phyloP scores from a whole-genome alignment of 2,888 invertebrate species.

The Apamea crenata region DNA sequence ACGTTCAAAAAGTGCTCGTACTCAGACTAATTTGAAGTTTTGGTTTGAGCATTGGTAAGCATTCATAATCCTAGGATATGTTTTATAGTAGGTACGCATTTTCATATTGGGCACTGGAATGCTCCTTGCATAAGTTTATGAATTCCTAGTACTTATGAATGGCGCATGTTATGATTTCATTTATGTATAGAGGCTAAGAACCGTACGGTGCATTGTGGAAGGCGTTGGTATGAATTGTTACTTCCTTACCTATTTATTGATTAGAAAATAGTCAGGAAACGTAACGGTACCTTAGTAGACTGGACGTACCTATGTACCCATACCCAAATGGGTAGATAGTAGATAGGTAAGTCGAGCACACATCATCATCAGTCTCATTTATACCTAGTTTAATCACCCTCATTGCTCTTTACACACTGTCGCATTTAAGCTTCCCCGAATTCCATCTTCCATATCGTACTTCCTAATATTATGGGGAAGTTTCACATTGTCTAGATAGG shows the following conservation, averaged over 20 bases:
- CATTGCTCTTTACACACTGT: background rate
- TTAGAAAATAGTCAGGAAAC: background rate
- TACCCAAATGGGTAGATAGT: background rate
- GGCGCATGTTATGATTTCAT: conserved; percentile 39
- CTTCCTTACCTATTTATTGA: conserved; percentile 10
- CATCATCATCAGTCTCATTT: background rate
- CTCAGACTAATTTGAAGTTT: background rate
- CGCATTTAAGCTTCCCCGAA: background rate
- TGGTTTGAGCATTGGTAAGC: background rate
- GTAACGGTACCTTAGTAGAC: background rate
- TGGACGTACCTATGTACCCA: background rate
- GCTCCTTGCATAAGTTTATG: conserved; percentile 43
- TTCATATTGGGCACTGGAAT: conserved; percentile 30
- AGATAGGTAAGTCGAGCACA: background rate
- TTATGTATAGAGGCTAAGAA: conserved; percentile 26
- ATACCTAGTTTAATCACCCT: background rate
- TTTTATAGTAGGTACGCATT: background rate
- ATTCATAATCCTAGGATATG: background rate
- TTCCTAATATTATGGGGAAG: background rate
- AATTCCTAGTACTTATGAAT: conserved; percentile 46
- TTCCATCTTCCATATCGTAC: background rate
- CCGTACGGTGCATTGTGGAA: conserved; percentile 37
- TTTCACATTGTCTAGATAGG: background rate
- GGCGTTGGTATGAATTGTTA: conserved; percentile 5
- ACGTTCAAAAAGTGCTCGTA: background rate